These are phyloP conservation scores for Callosobruchus maculatus DNA, from an alignment of 2,888 invertebrate genomes.

Conservation along the genomic window DNA sequence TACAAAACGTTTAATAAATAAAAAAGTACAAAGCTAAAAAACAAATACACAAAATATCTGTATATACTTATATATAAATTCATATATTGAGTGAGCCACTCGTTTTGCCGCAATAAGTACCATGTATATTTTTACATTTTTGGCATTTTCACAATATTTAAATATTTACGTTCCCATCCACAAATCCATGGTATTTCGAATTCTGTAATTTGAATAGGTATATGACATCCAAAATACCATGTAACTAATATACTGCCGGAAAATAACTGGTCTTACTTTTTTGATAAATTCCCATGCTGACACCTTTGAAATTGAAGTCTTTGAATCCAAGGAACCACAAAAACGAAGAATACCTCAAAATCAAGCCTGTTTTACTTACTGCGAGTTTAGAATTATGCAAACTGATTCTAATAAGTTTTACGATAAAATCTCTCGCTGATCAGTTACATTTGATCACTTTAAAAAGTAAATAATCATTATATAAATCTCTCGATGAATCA, in stretches of 20 bases:
- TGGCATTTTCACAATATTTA: not conserved
- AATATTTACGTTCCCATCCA: not conserved
- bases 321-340: too few relatives aligned
- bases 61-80: not conserved
- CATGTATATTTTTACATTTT: not conserved
- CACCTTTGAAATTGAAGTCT: too few relatives aligned
- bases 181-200: not conserved
- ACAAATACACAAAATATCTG: not conserved
- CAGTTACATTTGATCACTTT: too few relatives aligned
- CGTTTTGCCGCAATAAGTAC: not conserved
- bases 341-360: too few relatives aligned
- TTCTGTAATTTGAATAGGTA: not conserved
- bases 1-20: not conserved
- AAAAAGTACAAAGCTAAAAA: not conserved
- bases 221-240: not conserved
- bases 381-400: too few relatives aligned
- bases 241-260: not conserved
- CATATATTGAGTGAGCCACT: not conserved
- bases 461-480: too few relatives aligned
- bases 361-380: too few relatives aligned
- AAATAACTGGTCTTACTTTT: not conserved
- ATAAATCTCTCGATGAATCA: too few relatives aligned
- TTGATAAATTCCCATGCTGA: too few relatives aligned
- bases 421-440: too few relatives aligned
- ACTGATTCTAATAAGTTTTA: too few relatives aligned